These are phyloP conservation scores for Epicampocera succincta DNA, from an alignment of 2,888 invertebrate species.

Conservation along the genomic window DNA sequence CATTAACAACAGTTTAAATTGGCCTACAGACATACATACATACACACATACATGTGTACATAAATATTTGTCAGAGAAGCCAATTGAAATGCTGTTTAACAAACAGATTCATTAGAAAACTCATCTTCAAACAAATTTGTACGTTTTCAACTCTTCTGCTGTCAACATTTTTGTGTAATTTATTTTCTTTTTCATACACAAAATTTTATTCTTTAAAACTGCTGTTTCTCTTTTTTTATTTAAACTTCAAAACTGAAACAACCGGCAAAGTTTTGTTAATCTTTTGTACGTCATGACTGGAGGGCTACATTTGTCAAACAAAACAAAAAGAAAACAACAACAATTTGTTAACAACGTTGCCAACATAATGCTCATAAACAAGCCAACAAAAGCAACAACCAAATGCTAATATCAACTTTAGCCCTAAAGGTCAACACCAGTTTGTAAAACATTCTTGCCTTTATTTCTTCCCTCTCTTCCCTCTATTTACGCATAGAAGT, in stretches of 20 bases:
- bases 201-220: not conserved
- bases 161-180: not conserved
- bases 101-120: too few species aligned
- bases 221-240: not conserved
- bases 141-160: constrained; percentile 4
- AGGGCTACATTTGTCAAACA: not conserved
- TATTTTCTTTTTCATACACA: not conserved
- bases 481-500: constrained; percentile 34
- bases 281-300: not conserved
- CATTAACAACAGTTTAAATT: constrained; percentile 45
- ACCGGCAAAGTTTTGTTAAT: constrained; percentile 3
- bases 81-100: not conserved
- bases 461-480: too few species aligned
- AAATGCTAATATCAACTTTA: constrained; percentile 11
- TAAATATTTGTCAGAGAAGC: too few species aligned
- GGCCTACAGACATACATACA: too few species aligned
- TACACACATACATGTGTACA: too few species aligned
- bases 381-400: constrained; percentile 11
- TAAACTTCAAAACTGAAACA: not conserved
- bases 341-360: constrained; percentile 2
- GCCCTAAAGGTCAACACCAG: constrained; percentile 40
- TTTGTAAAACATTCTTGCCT: constrained; percentile 9
- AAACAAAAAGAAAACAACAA: constrained; percentile 10
- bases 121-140: too few species aligned
- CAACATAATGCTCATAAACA: constrained; percentile 32